Conservation (phyloP, 2,113 vertebrate species). For the Pipra filicauda region DNA sequence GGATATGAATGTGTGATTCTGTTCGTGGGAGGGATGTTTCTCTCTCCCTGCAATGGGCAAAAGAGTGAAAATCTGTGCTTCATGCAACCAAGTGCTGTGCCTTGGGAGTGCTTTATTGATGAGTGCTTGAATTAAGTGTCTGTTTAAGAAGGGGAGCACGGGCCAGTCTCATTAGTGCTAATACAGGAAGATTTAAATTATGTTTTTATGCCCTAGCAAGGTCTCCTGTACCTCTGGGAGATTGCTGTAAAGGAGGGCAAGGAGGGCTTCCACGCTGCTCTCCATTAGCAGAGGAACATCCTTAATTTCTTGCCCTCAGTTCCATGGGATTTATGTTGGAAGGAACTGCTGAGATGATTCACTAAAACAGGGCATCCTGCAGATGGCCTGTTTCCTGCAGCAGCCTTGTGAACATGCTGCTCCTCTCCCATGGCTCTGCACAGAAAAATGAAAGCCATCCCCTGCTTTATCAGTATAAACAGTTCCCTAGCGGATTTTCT, state of each 20-base stretch:
- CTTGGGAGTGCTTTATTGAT: slow-evolving; percentile 34
- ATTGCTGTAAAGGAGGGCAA: slow-evolving; percentile 6
- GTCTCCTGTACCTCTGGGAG: slow-evolving; percentile 20
- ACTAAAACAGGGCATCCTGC: background rate
- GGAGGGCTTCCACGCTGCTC: background rate
- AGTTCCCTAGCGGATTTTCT: background rate
- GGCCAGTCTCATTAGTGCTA: slow-evolving; percentile 48
- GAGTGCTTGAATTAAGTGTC: slow-evolving; percentile 30
- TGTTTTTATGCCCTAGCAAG: slow-evolving; percentile 10
- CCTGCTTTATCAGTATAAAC: background rate
- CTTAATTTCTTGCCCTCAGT: background rate
- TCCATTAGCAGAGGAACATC: slow-evolving; percentile 5
- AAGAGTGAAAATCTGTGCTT: background rate
- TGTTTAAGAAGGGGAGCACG: background rate
- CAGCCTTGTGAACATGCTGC: background rate
- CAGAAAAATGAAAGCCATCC: background rate
- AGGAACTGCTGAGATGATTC: background rate
- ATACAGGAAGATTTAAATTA: slow-evolving; percentile 38
- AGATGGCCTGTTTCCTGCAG: background rate
- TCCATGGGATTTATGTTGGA: background rate
- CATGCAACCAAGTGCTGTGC: background rate
- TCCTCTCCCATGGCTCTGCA: background rate
- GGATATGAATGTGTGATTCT: background rate
- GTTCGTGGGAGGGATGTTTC: background rate
- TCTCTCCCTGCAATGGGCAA: fast-evolving